Base-by-base conservation (phyloP, 2,797 vertebrate species). In the Lepidocolaptes lacrymiger region DNA sequence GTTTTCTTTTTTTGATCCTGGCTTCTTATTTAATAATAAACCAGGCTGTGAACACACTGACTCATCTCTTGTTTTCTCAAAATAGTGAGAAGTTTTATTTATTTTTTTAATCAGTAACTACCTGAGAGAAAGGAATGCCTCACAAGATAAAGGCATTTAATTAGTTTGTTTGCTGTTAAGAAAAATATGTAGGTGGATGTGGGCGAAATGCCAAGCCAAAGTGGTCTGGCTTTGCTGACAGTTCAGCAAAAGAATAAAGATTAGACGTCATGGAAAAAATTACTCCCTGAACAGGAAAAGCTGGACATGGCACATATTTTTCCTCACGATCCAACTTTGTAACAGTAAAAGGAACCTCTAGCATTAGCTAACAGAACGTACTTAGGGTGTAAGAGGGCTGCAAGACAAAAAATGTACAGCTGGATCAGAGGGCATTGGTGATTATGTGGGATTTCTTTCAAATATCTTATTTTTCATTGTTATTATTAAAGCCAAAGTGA, bases 261-360 rank as follows among this genome's bases (percentile, higher is more conserved):
- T 91, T 86, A 96, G 80, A 93, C 59, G 85, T 96, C 96, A 97
- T 96, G 96, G 96, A 97, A 97, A 93, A 95, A 95, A 94, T 79
- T 59, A 96, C 91, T 96, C 59, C 95, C 95, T 71, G 77, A 96
- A 95, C 96, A 82, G 67, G 96, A 97, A 97, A 96, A 96, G 69
- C 96, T 96, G 95, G 95, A 96, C 77, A 59, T 0, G 91, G 94
- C 62, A 10, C 96, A 96, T 97, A 95, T 84, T 96, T 96, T 73
- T 91, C 69, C 73, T 78, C 43, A 9, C 10, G 78, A 66, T 92
- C 54, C 54, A 80, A 88, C 91, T 89, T 94, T 96, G 95, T 96
- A 97, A 96, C 96, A 96, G 96, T 97, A 94, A 95, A 95, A 91
- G 80, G 91, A 96, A 95, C 96, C 95, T 94, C 94, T 96, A 96